phyloP scores from a whole-genome alignment of 2,113 vertebrate genomes.

The Alectura lathami region DNA sequence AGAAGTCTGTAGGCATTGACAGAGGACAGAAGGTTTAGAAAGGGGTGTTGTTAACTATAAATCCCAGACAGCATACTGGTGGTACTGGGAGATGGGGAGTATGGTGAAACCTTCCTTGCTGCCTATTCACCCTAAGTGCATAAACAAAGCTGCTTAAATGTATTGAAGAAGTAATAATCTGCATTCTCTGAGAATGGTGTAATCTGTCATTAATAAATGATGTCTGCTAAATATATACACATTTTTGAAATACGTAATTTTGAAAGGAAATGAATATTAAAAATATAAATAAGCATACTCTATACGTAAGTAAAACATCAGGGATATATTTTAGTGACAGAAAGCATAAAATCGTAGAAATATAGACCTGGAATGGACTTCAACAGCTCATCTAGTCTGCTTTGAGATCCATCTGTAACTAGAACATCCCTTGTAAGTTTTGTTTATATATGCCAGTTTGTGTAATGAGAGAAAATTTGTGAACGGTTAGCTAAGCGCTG shows the following conservation, averaged over 20 bases:
- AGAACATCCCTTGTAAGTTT: neutral
- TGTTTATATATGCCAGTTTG: neutral
- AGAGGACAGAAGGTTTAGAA: neutral
- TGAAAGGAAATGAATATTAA: neutral
- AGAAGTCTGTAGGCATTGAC: neutral
- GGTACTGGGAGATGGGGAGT: neutral
- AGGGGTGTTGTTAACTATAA: neutral
- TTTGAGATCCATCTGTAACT: neutral
- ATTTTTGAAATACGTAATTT: neutral
- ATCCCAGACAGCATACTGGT: neutral
- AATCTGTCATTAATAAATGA: neutral
- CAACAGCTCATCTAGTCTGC: neutral
- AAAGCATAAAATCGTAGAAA: neutral
- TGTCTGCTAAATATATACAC: neutral
- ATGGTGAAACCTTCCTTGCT: neutral
- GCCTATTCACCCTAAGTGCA: accelerated
- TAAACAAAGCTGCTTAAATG: neutral
- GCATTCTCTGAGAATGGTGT: neutral
- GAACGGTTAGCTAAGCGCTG: neutral
- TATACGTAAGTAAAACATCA: neutral
- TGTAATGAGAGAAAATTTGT: neutral
- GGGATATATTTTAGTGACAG: neutral
- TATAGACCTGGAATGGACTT: neutral
- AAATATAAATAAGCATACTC: neutral
- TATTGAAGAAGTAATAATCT: neutral